A percentile compares a stretch with the other conserved stretches of the same genome.
Conservation (phyloP, 2,797 vertebrate species). For the Myotis daubentonii region DNA sequence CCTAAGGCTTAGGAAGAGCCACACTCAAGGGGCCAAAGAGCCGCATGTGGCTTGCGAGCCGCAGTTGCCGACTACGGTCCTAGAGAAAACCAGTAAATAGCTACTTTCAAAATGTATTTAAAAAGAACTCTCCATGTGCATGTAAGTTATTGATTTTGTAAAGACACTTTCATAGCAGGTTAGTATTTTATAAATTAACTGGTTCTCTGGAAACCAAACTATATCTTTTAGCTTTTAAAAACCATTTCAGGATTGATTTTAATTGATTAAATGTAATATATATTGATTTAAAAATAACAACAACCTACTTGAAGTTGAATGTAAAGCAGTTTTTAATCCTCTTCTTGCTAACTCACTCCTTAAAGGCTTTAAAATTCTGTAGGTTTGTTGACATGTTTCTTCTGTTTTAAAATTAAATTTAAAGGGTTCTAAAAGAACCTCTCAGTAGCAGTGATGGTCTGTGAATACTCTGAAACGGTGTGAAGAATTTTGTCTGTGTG, state of each 20-base stretch:
- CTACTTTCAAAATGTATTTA: slow-evolving; percentile 20
- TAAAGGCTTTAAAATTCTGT: slow-evolving; percentile 26
- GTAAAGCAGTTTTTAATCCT: slow-evolving; percentile 18
- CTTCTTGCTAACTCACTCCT: background rate
- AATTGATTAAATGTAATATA: slow-evolving; percentile 21
- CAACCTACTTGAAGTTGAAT: slow-evolving; percentile 38
- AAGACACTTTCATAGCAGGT: background rate
- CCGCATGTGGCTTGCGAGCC: too few relatives aligned
- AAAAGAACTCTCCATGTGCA: background rate
- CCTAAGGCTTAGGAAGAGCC: too few relatives aligned
- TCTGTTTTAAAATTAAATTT: slow-evolving; percentile 46
- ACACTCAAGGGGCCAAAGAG: too few relatives aligned
- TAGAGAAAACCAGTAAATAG: slow-evolving; percentile 34
- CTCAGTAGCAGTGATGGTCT: background rate
- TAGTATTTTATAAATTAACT: slow-evolving; percentile 57
- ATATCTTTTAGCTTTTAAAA: slow-evolving; percentile 13
- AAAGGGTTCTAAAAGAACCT: slow-evolving; percentile 14
- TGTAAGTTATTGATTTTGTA: slow-evolving; percentile 16
- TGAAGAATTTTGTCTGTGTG: slow-evolving; percentile 8
- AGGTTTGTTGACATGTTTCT: background rate
- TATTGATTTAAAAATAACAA: background rate
- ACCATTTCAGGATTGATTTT: slow-evolving; percentile 10
- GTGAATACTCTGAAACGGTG: background rate
- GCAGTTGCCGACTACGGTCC: background rate
- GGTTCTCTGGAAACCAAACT: slow-evolving; percentile 42